A percentile compares a stretch with the other conserved stretches of the same genome.
phyloP scores from a whole-genome alignment of 2,797 vertebrate species.

The Macropus fuliginosus region DNA sequence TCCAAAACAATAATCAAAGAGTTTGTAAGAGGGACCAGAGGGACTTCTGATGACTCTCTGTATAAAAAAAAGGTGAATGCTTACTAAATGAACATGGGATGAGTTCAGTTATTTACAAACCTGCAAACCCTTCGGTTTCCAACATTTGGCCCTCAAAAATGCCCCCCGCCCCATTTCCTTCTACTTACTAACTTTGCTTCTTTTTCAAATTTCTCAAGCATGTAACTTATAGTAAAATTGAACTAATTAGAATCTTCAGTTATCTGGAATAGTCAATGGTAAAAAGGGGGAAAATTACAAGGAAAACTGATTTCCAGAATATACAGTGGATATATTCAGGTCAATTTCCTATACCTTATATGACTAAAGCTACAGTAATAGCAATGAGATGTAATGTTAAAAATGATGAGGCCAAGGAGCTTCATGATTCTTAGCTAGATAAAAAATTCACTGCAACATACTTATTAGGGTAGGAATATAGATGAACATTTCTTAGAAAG shows the following conservation, averaged over 20 bases:
- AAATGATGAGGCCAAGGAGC: not conserved
- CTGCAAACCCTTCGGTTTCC: not conserved
- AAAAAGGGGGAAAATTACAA: not conserved
- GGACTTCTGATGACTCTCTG: not conserved
- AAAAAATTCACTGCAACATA: not conserved
- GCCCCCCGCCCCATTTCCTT: not conserved
- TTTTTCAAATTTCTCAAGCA: constrained; percentile 53
- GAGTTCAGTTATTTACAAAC: constrained; percentile 7
- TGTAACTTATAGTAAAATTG: constrained; percentile 46
- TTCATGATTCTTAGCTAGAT: not conserved
- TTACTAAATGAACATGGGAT: not conserved
- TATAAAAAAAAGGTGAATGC: not conserved
- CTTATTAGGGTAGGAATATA: not conserved
- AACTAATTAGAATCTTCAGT: constrained; percentile 32
- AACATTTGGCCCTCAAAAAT: constrained; percentile 5
- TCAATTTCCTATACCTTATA: not conserved
- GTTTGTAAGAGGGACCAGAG: not conserved
- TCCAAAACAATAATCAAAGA: not conserved
- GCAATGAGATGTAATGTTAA: not conserved
- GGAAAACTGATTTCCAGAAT: not conserved
- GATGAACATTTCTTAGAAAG: not conserved
- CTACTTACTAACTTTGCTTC: not conserved
- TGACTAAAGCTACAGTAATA: not conserved
- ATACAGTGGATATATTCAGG: not conserved
- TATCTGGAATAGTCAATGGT: not conserved